Percentiles rank a stretch among this genome's conserved stretches.
Conservation (phyloP, 2,113 vertebrate genomes). For the Tylochromis polylepis region DNA sequence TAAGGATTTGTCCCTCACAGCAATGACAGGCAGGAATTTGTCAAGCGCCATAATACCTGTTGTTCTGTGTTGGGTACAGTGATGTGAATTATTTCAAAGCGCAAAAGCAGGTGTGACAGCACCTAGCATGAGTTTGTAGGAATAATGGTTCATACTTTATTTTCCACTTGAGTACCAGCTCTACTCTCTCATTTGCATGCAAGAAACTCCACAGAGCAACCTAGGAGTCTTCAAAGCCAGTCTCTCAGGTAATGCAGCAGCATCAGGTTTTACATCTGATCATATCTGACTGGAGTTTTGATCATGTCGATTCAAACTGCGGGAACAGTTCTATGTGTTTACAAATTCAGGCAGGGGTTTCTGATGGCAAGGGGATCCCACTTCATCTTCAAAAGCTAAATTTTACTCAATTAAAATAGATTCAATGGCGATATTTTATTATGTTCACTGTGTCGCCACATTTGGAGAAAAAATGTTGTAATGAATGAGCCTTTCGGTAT, state of each 20-base stretch:
- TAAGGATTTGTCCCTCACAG: background rate
- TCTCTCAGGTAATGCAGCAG: slow-evolving; percentile 59
- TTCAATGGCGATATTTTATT: background rate
- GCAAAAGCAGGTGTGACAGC: slow-evolving; percentile 26
- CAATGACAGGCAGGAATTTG: slow-evolving; percentile 10
- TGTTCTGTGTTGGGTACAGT: slow-evolving; percentile 16
- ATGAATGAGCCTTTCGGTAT: background rate
- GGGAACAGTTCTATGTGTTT: slow-evolving; percentile 37
- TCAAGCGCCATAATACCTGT: background rate
- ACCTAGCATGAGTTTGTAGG: slow-evolving; percentile 18
- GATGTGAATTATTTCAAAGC: slow-evolving; percentile 49
- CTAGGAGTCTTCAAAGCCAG: slow-evolving; percentile 59
- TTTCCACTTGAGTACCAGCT: slow-evolving; percentile 30
- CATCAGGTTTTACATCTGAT: slow-evolving; percentile 58
- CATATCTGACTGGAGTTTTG: slow-evolving; percentile 51
- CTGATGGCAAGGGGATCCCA: background rate
- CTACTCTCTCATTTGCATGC: slow-evolving; percentile 52
- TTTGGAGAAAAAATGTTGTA: background rate
- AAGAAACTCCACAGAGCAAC: slow-evolving; percentile 36
- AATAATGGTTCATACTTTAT: slow-evolving; percentile 42
- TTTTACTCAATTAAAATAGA: background rate
- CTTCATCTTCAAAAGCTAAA: background rate
- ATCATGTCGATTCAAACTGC: slow-evolving; percentile 50
- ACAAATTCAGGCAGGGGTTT: slow-evolving; percentile 19
- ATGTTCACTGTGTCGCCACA: no score